Percentiles rank a stretch among this genome's conserved stretches.
Conservation (phyloP, 2,797 vertebrate genomes). For the Tragopan temminckii region DNA sequence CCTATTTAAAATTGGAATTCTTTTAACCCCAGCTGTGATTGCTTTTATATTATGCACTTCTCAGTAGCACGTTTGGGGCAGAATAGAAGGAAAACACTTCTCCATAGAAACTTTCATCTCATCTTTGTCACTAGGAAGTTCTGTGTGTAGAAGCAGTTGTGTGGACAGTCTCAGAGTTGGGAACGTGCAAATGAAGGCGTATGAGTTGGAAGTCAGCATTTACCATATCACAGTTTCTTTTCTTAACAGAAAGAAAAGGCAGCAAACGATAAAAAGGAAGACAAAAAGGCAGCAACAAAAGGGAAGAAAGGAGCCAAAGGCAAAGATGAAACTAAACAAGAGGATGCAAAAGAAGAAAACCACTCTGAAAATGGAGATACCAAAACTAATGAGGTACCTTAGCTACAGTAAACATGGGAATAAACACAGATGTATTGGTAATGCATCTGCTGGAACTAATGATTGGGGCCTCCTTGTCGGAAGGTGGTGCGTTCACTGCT, state of each 20-base stretch:
- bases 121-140: neutral
- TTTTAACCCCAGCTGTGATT: slow-evolving; percentile 10
- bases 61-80: neutral
- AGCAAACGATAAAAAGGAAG: slow-evolving; percentile 91
- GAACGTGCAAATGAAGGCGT: neutral
- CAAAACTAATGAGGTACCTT: slow-evolving; percentile 90
- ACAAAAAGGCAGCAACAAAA: slow-evolving; percentile 89
- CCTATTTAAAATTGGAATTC: slow-evolving; percentile 53
- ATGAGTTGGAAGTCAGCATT: neutral
- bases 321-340: slow-evolving; percentile 86
- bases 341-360: slow-evolving; percentile 90
- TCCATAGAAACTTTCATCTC: neutral
- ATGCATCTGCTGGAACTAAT: neutral
- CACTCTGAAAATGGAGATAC: slow-evolving; percentile 95
- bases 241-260: slow-evolving; percentile 91
- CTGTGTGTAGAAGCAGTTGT: neutral
- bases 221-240: neutral
- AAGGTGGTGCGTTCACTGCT: neutral
- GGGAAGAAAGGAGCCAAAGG: slow-evolving; percentile 88
- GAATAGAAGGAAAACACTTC: neutral
- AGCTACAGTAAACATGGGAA: neutral
- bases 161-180: neutral
- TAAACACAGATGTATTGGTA: neutral
- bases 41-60: neutral
- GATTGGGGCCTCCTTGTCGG: neutral